phyloP scores from a whole-genome alignment of 2,888 invertebrate species.

The Synergus japonicus region DNA sequence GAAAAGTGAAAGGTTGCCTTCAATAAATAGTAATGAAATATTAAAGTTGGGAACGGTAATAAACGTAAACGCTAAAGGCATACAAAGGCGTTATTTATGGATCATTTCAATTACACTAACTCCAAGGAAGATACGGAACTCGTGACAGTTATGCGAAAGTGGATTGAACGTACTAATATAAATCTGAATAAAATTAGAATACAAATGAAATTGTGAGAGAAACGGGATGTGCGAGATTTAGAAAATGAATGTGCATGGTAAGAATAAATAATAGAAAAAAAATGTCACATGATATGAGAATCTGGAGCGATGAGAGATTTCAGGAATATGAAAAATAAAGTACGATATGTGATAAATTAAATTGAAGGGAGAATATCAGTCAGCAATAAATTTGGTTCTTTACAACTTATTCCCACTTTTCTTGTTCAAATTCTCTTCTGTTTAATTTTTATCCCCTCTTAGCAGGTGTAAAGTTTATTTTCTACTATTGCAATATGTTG shows the following conservation, averaged over 20 bases:
- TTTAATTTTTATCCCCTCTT: not conserved
- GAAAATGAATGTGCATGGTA: constrained; percentile 30
- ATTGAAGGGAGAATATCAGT: constrained; percentile 8
- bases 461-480: no score
- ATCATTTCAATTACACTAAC: constrained; percentile 33
- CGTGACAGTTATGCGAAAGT: constrained; percentile 34
- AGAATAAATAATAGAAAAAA: constrained; percentile 30
- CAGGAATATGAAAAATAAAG: constrained; percentile 19
- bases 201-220: constrained; percentile 39
- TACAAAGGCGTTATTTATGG: not conserved
- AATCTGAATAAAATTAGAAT: constrained; percentile 41
- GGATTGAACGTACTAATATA: constrained; percentile 39
- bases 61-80: not conserved
- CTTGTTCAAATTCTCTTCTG: not conserved
- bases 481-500: not conserved
- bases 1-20: not conserved
- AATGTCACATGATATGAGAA: not conserved
- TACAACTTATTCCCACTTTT: not conserved
- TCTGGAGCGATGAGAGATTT: constrained; percentile 4
- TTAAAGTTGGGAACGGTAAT: not conserved
- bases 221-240: constrained; percentile 37
- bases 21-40: not conserved
- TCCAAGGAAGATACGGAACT: not conserved
- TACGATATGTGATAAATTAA: not conserved
- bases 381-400: not conserved